A percentile compares a stretch with the other conserved stretches of the same genome.
phyloP scores from a whole-genome alignment of 2,797 vertebrate species.

The Potorous gilbertii region DNA sequence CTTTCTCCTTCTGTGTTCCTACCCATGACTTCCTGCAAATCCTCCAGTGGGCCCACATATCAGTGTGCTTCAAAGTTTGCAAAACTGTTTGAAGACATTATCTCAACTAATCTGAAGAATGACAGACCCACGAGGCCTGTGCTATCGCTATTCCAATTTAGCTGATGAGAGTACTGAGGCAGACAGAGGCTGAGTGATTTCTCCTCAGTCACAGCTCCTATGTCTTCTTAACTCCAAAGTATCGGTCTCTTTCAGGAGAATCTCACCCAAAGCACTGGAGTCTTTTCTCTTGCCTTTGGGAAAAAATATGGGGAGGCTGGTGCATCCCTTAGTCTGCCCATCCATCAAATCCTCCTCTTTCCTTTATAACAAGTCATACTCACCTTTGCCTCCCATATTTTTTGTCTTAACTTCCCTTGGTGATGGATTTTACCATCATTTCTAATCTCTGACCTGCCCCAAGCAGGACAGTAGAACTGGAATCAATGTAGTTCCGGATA shows the following conservation, averaged over 20 bases:
- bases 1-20: no score
- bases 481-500: no score
- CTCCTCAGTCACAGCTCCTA: background rate
- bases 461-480: no score
- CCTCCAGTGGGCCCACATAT: no score
- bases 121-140: no score
- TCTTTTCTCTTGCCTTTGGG: background rate
- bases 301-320: background rate
- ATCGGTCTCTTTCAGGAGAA: background rate
- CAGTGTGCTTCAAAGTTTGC: no score
- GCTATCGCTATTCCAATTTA: no score
- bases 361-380: background rate
- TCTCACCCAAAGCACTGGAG: no score
- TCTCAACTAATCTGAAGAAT: no score
- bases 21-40: no score
- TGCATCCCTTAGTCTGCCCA: background rate
- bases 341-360: background rate
- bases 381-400: background rate
- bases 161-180: background rate
- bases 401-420: background rate
- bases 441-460: background rate
- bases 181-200: background rate
- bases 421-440: background rate
- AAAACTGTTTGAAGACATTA: no score
- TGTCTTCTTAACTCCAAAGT: background rate